A percentile compares a stretch with the other conserved stretches of the same genome.
phyloP scores from a whole-genome alignment of 2,888 invertebrate genomes.

The Eilema griseolum region DNA sequence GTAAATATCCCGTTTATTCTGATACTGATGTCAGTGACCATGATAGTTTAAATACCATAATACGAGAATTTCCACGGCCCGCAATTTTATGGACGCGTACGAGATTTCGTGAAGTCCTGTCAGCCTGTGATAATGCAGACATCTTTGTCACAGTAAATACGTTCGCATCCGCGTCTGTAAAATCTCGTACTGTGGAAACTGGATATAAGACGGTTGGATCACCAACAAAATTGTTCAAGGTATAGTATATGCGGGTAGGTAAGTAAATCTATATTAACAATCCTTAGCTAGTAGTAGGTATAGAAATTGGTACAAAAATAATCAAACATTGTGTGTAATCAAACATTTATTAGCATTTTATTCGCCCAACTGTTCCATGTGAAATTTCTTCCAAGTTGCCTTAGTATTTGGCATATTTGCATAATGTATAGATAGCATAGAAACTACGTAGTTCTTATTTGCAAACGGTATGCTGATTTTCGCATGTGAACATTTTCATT shows the following conservation, averaged over 20 bases:
- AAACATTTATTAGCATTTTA: not conserved
- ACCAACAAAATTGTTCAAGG: too few relatives aligned
- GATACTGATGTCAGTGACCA: too few relatives aligned
- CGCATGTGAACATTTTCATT: not conserved
- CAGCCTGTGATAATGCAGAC: too few relatives aligned
- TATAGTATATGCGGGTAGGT: not conserved
- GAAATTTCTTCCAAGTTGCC: not conserved
- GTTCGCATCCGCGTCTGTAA: too few relatives aligned
- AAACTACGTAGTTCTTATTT: not conserved
- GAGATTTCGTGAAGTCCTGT: too few relatives aligned
- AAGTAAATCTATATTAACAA: not conserved
- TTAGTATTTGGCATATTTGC: not conserved
- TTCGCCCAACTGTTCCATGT: not conserved
- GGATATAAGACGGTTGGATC: too few relatives aligned
- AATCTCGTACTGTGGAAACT: too few relatives aligned
- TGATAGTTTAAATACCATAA: too few relatives aligned
- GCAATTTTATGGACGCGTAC: too few relatives aligned
- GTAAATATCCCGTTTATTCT: too few relatives aligned
- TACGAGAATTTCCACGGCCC: not conserved
- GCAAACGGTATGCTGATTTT: slow-evolving; percentile 1
- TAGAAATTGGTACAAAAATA: not conserved
- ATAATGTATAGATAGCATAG: not conserved
- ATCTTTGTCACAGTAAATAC: too few relatives aligned
- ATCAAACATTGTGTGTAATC: not conserved
- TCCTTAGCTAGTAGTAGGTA: not conserved